Conservation (phyloP, 2,113 vertebrate species). For the Elachura formosa region DNA sequence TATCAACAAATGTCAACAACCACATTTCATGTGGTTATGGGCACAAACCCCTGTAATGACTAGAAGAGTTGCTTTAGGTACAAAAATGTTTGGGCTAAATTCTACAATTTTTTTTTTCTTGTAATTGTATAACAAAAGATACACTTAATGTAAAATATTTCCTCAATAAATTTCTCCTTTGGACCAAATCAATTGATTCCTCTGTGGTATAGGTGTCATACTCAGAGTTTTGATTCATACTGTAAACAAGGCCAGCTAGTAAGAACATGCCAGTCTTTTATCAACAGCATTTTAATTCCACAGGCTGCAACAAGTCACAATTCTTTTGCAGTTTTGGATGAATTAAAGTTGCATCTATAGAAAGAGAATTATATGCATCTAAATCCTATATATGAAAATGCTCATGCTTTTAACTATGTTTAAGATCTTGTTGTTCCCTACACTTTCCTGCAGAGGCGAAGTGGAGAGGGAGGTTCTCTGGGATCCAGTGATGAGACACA, state of each 20-base stretch:
- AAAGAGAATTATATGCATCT: background rate
- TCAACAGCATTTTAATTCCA: background rate
- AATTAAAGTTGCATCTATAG: background rate
- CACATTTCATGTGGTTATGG: background rate
- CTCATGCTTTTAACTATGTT: background rate
- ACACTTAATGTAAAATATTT: background rate
- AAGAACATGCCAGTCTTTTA: background rate
- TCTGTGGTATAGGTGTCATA: background rate
- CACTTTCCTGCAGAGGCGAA: background rate
- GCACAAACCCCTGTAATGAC: background rate
- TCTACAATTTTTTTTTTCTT: background rate
- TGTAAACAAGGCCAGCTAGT: background rate
- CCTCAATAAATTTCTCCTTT: background rate
- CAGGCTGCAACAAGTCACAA: background rate
- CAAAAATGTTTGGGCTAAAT: background rate
- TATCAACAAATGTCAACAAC: too few relatives aligned
- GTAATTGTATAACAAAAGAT: background rate
- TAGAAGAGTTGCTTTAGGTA: background rate
- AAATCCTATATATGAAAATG: background rate
- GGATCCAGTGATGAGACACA: accelerated
- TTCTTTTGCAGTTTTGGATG: background rate
- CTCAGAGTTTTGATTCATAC: background rate
- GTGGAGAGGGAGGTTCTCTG: background rate
- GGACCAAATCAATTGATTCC: background rate
- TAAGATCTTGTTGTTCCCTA: background rate